These are phyloP conservation scores for Cotesia vestalis DNA, from an alignment of 1,140 invertebrate genomes.

Conservation along the genomic window DNA sequence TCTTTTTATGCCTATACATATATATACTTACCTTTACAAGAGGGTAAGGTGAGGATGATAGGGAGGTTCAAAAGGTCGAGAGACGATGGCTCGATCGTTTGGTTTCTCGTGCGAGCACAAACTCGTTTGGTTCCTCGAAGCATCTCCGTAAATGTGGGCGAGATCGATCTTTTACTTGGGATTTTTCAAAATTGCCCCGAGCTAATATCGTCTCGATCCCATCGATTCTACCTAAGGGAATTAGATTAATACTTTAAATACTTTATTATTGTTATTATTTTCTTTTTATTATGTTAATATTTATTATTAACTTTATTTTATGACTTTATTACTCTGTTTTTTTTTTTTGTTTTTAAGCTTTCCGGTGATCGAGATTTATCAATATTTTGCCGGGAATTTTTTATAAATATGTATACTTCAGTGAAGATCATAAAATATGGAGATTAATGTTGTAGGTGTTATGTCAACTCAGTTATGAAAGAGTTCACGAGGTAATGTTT, in stretches of 20 bases:
- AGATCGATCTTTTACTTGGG: slow-evolving; percentile 28
- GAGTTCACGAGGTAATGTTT: no score
- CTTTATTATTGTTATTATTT: neutral
- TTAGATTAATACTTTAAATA: neutral
- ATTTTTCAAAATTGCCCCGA: slow-evolving; percentile 1
- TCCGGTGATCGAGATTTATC: no score
- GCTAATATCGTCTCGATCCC: slow-evolving; percentile 27
- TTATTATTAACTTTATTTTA: neutral
- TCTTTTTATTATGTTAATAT: neutral
- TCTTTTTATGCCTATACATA: slow-evolving; percentile 4
- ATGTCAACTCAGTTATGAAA: no score
- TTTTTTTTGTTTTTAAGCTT: no score
- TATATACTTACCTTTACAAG: neutral
- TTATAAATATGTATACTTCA: no score
- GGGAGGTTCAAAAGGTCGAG: slow-evolving; percentile 35
- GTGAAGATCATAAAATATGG: no score
- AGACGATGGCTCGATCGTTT: slow-evolving; percentile 33
- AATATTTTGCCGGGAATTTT: no score
- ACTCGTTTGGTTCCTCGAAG: slow-evolving; percentile 34
- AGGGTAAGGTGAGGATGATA: slow-evolving; percentile 19
- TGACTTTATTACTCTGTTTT: no score
- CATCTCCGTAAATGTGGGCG: slow-evolving; percentile 35
- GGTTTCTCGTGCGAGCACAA: slow-evolving; percentile 33
- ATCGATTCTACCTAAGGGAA: slow-evolving; percentile 12
- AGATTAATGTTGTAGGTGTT: no score